Conservation (phyloP, 2,888 invertebrate genomes). For the Byasa hedistus region DNA sequence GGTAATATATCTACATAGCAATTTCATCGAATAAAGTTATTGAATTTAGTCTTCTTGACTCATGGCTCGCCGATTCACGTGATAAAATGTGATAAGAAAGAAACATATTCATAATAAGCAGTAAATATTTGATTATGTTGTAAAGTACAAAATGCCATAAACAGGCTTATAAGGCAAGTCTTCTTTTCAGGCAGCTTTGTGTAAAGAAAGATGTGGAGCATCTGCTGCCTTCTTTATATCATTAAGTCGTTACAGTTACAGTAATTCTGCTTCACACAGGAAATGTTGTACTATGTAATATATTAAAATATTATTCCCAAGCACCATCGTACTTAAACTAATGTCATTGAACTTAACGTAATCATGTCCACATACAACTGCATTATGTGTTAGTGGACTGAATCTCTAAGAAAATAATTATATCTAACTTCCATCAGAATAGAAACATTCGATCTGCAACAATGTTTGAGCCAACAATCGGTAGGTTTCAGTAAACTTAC, state of each 20-base stretch:
- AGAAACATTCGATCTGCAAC: too few relatives aligned
- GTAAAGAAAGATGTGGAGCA: too few relatives aligned
- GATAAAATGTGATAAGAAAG: neutral
- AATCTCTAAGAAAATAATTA: too few relatives aligned
- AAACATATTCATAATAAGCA: neutral
- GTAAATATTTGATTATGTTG: neutral
- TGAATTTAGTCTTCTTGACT: too few relatives aligned
- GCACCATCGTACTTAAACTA: conserved; percentile 43
- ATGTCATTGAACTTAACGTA: conserved; percentile 12
- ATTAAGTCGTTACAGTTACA: neutral
- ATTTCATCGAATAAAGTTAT: too few relatives aligned
- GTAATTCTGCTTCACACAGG: neutral
- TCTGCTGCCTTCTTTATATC: neutral
- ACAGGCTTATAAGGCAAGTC: neutral
- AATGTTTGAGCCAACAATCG: too few relatives aligned
- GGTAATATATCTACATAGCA: too few relatives aligned
- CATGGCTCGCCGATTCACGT: neutral
- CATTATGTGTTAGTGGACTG: neutral
- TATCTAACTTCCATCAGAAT: too few relatives aligned
- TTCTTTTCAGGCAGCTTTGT: too few relatives aligned
- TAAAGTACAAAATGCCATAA: neutral
- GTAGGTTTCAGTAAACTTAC: too few relatives aligned
- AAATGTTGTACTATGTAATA: conserved; percentile 9
- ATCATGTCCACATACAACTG: conserved; percentile 8
- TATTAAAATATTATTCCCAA: conserved; percentile 42